Evolutionary conservation across 2,888 invertebrate genomes (phyloP), one percentile per base, ranked within the genome.

Genomic region (Macaria liturata): DNA sequence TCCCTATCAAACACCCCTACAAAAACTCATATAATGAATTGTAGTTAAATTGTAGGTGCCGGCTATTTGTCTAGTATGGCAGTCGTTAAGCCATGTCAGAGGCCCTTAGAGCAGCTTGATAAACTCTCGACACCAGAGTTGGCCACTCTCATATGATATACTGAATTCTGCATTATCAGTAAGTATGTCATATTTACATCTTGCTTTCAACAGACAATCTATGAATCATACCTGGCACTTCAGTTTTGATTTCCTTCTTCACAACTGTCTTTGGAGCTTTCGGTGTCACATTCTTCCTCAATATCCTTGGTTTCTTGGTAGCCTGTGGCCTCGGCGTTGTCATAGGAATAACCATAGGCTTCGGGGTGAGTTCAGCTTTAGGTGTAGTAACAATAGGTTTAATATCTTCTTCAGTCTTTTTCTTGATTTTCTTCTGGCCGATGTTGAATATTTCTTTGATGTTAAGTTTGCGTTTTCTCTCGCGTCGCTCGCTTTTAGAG

Each of bases 401-500:
- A 32, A 69, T 73, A 31, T 77, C 77, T 7, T 72, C 72, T 1
- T 71, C 64, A 34, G 68, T 54, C 7, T 72, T 76, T 9, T 77
- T 77, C 61, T 79, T 81, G 9, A 71, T 66, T 61, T 80, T 89
- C 69, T 93, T 93, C 61, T 93, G 92, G 32, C 93, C 93, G 51
- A 93, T 93, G 67, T 93, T 93, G 72, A 95, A 95, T 67, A 95
- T 88, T 67, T 94, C 94, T 70, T 94, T 94, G 0, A 95, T 94
- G 64, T 94, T 95, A 42, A 95, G 82, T 72, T 95, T 95, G 4
- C 95, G 84, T 80, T 95, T 95, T 76, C 93, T 94, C 72, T 95
- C 95, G 4, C 95, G 90, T 0, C 95, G 88, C 72, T 95, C 95
- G 72, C 95, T 94, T 78, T 95, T 95, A 0, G 94, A 94, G 5